phyloP scores from a whole-genome alignment of 1,140 invertebrate genomes.

The Spodoptera litura region DNA sequence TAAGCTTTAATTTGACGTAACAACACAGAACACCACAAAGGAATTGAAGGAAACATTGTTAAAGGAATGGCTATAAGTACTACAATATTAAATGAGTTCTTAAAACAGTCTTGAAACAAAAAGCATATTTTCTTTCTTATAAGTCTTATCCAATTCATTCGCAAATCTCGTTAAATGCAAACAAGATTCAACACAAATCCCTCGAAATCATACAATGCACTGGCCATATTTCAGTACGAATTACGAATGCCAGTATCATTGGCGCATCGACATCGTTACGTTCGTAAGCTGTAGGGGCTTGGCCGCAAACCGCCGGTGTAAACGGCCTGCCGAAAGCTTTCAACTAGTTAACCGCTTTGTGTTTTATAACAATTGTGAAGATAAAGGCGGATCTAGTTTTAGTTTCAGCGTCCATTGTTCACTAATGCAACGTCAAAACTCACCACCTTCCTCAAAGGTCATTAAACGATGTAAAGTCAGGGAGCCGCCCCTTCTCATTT shows the following conservation, averaged over 20 bases:
- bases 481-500: constrained; percentile 70
- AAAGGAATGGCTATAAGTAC: not conserved
- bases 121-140: not conserved
- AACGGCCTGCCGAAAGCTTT: constrained; percentile 70
- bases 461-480: constrained; percentile 72
- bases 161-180: not conserved
- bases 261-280: constrained; percentile 24
- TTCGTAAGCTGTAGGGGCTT: constrained; percentile 12
- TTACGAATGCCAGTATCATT: constrained; percentile 29
- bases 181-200: constrained; percentile 8
- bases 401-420: constrained; percentile 76
- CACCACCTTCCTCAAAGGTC: constrained; percentile 67
- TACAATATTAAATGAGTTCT: no score
- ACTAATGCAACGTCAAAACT: constrained; percentile 74
- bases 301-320: constrained; percentile 46
- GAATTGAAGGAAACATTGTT: no score
- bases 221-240: constrained; percentile 16
- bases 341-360: constrained; percentile 75
- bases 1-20: not conserved
- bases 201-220: not conserved
- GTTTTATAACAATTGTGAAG: constrained; percentile 76
- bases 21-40: no score
- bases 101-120: no score
- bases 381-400: constrained; percentile 76
- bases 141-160: not conserved